A percentile compares a stretch with the other conserved stretches of the same genome.
phyloP scores from a whole-genome alignment of 2,797 vertebrate genomes.

The Sebastes wilsoni region DNA sequence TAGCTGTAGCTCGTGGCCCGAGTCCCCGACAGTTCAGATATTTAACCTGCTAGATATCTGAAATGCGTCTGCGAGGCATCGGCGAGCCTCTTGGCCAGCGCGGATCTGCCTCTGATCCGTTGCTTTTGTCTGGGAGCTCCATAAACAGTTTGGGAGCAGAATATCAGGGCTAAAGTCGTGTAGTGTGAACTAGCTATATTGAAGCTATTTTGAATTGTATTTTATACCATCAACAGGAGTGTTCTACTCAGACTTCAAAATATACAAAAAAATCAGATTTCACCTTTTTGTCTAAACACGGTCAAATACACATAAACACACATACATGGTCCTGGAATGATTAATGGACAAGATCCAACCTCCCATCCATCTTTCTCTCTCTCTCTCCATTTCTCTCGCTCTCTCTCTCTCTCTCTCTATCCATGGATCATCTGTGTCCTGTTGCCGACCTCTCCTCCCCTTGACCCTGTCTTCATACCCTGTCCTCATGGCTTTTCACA shows the following conservation, averaged over 20 bases:
- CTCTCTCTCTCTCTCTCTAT: constrained; percentile 5
- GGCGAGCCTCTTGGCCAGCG: too few species aligned
- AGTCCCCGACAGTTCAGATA: too few species aligned
- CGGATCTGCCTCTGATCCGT: too few species aligned
- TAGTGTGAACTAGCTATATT: background rate
- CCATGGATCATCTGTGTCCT: constrained; percentile 51
- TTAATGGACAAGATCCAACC: constrained; percentile 36
- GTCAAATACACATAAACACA: constrained; percentile 13
- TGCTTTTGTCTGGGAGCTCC: too few species aligned
- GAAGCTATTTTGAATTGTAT: background rate
- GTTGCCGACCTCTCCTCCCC: constrained; percentile 48
- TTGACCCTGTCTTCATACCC: constrained; percentile 41
- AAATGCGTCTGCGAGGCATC: too few species aligned
- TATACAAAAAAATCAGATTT: background rate
- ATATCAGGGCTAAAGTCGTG: background rate
- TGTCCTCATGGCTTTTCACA: constrained; percentile 47
- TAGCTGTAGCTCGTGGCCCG: too few species aligned
- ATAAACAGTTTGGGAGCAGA: background rate
- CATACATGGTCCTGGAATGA: constrained; percentile 29
- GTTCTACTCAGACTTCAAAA: background rate
- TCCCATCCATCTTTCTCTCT: constrained; percentile 52
- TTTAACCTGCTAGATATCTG: too few species aligned
- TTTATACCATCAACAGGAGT: background rate
- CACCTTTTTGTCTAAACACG: background rate
- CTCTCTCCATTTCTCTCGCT: background rate